phyloP scores from a whole-genome alignment of 1,140 invertebrate genomes.

The Tetragonula clypearis region DNA sequence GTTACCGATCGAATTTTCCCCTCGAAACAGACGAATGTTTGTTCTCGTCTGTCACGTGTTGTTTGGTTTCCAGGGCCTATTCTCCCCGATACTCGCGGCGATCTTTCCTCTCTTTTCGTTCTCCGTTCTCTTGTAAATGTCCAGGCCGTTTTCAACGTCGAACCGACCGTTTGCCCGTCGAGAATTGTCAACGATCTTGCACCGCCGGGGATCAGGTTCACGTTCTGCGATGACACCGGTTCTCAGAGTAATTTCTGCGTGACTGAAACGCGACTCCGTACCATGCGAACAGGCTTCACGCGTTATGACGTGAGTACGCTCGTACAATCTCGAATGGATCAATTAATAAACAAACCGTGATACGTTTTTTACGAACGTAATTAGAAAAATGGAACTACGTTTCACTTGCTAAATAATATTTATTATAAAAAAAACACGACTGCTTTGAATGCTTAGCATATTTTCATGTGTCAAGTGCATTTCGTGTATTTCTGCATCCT shows the following conservation, averaged over 20 bases:
- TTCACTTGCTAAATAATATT: no score
- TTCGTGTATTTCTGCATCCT: background rate
- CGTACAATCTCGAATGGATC: background rate
- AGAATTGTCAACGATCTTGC: slow-evolving; percentile 48
- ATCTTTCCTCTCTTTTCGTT: background rate
- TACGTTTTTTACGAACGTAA: no score
- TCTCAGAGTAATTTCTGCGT: slow-evolving; percentile 24
- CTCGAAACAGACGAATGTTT: background rate
- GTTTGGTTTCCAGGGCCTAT: slow-evolving; percentile 69
- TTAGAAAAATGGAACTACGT: no score
- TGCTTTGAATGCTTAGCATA: no score
- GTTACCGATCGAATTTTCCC: background rate
- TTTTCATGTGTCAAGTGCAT: no score
- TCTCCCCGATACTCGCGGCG: slow-evolving; percentile 37
- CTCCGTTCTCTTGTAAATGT: slow-evolving; percentile 61
- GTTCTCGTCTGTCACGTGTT: slow-evolving; percentile 51
- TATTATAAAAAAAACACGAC: no score
- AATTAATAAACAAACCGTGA: background rate
- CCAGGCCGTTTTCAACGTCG: slow-evolving; percentile 63
- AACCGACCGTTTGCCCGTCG: slow-evolving; percentile 51
- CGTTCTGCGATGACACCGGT: slow-evolving; percentile 35
- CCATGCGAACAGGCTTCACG: slow-evolving; percentile 72
- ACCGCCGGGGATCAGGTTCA: background rate
- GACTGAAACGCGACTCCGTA: slow-evolving; percentile 57
- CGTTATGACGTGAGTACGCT: slow-evolving; percentile 71